Conservation (phyloP, 2,113 vertebrate species). For the Siniperca knerii region DNA sequence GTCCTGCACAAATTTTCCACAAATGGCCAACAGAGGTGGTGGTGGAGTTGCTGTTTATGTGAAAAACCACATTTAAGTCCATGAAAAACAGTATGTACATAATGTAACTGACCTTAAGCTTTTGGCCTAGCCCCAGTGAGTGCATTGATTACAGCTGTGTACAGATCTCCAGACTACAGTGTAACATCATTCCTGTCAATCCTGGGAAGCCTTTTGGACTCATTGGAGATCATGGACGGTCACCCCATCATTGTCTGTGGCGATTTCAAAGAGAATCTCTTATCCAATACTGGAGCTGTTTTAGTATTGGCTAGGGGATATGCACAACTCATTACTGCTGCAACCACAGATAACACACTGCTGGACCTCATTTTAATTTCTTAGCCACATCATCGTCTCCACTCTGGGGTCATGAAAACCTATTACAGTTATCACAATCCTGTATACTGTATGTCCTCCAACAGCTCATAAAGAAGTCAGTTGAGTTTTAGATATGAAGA, state of each 20-base stretch:
- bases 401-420: not conserved
- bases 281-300: constrained; percentile 11
- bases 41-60: constrained; percentile 31
- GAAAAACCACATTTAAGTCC: constrained; percentile 1
- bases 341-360: not conserved
- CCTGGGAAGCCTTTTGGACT: constrained; percentile 23
- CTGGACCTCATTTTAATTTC: constrained; percentile 25
- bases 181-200: constrained; percentile 13
- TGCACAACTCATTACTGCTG: constrained; percentile 3
- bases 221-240: constrained; percentile 19
- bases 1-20: constrained; percentile 4
- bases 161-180: constrained; percentile 34
- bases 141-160: constrained; percentile 23
- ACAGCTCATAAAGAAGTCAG: not conserved
- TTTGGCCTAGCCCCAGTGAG: constrained; percentile 7
- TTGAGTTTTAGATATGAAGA: not conserved
- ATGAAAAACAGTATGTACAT: constrained; percentile 1
- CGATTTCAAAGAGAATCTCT: constrained; percentile 19
- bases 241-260: constrained; percentile 14
- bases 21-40: constrained; percentile 10
- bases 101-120: constrained; percentile 37
- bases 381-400: not conserved
- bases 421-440: too few species aligned
- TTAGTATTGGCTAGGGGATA: not conserved
- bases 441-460: not conserved